Evolutionary conservation across 2,888 invertebrate genomes (phyloP).

Genomic region (Morpho achilles): DNA sequence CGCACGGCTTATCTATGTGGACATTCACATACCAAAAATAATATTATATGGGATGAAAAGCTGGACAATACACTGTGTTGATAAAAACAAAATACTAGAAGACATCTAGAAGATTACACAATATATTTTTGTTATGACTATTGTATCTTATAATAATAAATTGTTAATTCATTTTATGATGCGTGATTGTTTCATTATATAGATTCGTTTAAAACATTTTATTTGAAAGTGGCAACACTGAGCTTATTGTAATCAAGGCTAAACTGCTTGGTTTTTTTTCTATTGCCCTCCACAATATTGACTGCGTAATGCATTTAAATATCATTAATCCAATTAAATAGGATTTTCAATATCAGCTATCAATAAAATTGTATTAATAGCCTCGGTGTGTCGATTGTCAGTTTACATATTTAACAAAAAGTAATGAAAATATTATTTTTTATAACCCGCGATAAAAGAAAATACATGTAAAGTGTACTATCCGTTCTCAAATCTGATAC

Average conservation of each 20-base stretch:
- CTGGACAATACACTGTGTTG: constrained; percentile 48
- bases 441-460: too few relatives aligned
- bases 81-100: constrained; percentile 35
- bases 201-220: constrained; percentile 39
- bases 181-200: constrained; percentile 56
- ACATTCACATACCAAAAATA: constrained; percentile 68
- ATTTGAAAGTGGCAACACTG: constrained; percentile 32
- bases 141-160: constrained; percentile 57
- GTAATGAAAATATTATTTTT: too few relatives aligned
- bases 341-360: too few relatives aligned
- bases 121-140: constrained; percentile 69
- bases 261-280: constrained; percentile 34
- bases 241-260: constrained; percentile 33
- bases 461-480: background rate
- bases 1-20: constrained; percentile 54
- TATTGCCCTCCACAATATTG: background rate
- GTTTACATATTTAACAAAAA: too few relatives aligned
- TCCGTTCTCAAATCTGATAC: too few relatives aligned
- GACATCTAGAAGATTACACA: constrained; percentile 52
- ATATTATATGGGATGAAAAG: constrained; percentile 42
- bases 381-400: too few relatives aligned
- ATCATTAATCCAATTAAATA: too few relatives aligned
- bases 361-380: too few relatives aligned
- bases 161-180: constrained; percentile 66
- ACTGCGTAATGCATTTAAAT: too few relatives aligned